Base-by-base conservation (phyloP, 2,797 vertebrate species). In the Etheostoma nigrum region DNA sequence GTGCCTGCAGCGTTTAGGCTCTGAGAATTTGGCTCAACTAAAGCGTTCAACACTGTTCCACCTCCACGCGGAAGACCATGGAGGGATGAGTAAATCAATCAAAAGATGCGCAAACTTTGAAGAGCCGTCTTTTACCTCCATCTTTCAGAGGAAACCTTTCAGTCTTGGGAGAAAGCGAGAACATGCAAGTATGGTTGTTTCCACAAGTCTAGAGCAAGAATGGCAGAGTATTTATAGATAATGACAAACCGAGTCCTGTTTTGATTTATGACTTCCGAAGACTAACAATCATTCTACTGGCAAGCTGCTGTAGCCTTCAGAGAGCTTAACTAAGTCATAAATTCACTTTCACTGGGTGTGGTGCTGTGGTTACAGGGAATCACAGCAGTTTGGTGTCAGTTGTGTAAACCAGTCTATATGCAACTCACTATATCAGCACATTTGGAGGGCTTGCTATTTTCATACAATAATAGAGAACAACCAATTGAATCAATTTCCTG, bases 191-290 rank as follows among this genome's bases (percentile, higher is more conserved):
- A 47, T 61, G 76, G 60, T 74, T 71, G 80, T 74, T 81, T 83
- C 74, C n/a, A 47, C 63, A 80, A 73, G 78, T 88, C 78, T 49
- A 66, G 60, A 82, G 68, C 21, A 52, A 65, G 67, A 85, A 83
- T 62, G 19, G 76, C 72, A 67, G 67, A 73, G 86, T 92, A 92
- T 93, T 91, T 93, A 92, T 91, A 92, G 92, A 92, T 93, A 92
- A 94, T 89, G 86, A 91, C 84, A 91, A 89, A 86, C 68, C 3
- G 68, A 83, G 82, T 81, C 69, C 72, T 72, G 74, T 88, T 91
- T 92, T 94, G 94, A 95, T 95, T 94, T 91, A 94, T 91, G 86
- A 86, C 89, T 86, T 94, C 84, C 86, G 86, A 79, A 86, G 76
- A 90, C 90, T 91, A 93, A 94, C 92, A 93, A 94, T 93, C 92